A percentile compares a stretch with the other conserved stretches of the same genome.
Conservation (phyloP, 92 coral and sea anemone species). For the Zoanthus solanderi region DNA sequence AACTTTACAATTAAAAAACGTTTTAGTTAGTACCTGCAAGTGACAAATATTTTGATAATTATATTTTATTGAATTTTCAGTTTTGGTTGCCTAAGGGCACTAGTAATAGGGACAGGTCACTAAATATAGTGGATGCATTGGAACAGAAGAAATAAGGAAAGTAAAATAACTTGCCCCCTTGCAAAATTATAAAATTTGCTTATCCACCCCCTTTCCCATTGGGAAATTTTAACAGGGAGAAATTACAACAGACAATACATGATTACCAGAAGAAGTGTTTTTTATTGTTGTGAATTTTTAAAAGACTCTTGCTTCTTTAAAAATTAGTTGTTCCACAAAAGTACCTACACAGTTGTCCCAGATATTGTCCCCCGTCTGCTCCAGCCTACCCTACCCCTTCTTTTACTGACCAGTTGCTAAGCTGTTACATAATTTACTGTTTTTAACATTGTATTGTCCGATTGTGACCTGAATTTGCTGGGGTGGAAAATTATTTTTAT, state of each 20-base stretch:
- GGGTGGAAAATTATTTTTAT: constrained; percentile 2
- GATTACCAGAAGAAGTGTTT: not conserved
- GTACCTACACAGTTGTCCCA: not conserved
- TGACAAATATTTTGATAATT: not conserved
- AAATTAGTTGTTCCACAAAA: not conserved
- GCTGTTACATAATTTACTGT: not conserved
- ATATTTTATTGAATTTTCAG: constrained; percentile 5
- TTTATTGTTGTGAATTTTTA: not conserved
- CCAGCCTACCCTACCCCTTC: constrained; percentile 1
- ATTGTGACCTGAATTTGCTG: not conserved
- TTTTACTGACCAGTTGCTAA: constrained; percentile 3
- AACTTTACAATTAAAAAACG: constrained; percentile 2
- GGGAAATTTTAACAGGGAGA: not conserved
- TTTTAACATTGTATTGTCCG: not conserved
- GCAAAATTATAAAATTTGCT: constrained; percentile 2
- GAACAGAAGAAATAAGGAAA: not conserved
- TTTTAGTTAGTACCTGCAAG: constrained; percentile 1
- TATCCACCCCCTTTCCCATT: not conserved
- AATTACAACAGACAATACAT: not conserved
- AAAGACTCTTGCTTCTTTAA: not conserved
- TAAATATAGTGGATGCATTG: not conserved
- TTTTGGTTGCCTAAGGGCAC: not conserved
- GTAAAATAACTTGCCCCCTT: not conserved
- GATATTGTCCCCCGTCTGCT: not conserved
- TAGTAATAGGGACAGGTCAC: not conserved